Conservation (phyloP, 2,113 vertebrate species). For the Corythornis madagascariensis region DNA sequence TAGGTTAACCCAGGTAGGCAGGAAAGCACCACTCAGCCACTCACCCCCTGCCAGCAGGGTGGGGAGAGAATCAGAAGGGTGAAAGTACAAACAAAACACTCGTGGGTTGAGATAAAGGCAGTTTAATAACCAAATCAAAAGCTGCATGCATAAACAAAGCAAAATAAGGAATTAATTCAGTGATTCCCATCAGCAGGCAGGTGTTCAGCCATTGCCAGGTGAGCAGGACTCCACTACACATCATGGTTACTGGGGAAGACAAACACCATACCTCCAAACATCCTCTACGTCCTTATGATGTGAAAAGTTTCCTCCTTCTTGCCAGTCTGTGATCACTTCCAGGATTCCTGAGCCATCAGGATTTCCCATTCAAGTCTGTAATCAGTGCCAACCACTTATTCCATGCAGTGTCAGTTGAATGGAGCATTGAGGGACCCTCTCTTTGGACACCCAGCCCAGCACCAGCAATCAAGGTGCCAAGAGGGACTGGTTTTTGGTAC, state of each 20-base stretch:
- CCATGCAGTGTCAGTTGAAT: background rate
- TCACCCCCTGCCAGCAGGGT: background rate
- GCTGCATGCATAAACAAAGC: background rate
- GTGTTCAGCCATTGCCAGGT: background rate
- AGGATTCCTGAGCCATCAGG: background rate
- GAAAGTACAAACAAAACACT: background rate
- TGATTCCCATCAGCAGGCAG: background rate
- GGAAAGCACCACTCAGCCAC: background rate
- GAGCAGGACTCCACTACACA: background rate
- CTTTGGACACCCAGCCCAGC: background rate
- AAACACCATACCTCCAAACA: background rate
- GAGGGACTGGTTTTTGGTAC: background rate
- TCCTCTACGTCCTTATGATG: background rate
- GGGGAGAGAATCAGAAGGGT: background rate
- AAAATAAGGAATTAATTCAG: background rate
- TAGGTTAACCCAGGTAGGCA: background rate
- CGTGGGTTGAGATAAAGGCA: background rate
- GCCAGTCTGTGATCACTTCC: background rate
- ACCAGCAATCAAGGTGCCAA: rapidly evolving
- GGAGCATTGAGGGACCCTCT: background rate
- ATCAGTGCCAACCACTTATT: background rate
- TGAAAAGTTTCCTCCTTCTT: background rate
- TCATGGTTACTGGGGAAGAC: background rate
- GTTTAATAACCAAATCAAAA: background rate
- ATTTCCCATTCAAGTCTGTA: background rate